A percentile compares a stretch with the other conserved stretches of the same genome.
Evolutionary conservation across 2,113 vertebrate genomes (phyloP).

Genomic region (Pholis gunnellus): DNA sequence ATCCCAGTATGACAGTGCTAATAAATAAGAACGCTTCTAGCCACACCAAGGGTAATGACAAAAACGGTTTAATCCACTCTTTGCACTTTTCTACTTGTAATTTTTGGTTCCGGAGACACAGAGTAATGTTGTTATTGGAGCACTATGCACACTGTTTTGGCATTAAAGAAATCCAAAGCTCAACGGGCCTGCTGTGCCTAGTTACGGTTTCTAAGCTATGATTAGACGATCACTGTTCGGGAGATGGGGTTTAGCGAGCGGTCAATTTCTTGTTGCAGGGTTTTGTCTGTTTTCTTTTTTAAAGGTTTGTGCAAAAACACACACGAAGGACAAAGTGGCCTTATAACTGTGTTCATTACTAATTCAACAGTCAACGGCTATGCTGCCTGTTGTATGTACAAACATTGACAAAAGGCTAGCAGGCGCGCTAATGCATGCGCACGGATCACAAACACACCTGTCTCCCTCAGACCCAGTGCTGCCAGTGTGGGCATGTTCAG

Average conservation of each 20-base stretch:
- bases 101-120: background rate
- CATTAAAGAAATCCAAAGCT: background rate
- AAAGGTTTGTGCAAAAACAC: slow-evolving; percentile 1
- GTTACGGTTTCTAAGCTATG: background rate
- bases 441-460: background rate
- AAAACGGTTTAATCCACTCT: background rate
- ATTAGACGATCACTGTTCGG: background rate
- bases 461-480: background rate
- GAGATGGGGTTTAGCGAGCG: background rate
- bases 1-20: background rate
- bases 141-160: background rate
- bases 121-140: background rate
- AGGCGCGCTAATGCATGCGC: slow-evolving; percentile 4
- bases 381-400: slow-evolving; percentile 2
- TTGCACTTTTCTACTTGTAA: background rate
- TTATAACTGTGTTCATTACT: slow-evolving; percentile 40
- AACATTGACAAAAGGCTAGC: slow-evolving; percentile 44
- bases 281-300: background rate
- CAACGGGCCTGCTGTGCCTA: background rate
- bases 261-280: background rate
- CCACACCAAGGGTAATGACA: background rate
- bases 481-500: background rate
- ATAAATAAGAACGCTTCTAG: background rate
- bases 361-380: slow-evolving; percentile 45
- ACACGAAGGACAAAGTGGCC: background rate